Evolutionary conservation across 37 sponge, comb jelly and placozoan genomes (phyloP).

Genomic region (Diacarnus erythraeanus): DNA sequence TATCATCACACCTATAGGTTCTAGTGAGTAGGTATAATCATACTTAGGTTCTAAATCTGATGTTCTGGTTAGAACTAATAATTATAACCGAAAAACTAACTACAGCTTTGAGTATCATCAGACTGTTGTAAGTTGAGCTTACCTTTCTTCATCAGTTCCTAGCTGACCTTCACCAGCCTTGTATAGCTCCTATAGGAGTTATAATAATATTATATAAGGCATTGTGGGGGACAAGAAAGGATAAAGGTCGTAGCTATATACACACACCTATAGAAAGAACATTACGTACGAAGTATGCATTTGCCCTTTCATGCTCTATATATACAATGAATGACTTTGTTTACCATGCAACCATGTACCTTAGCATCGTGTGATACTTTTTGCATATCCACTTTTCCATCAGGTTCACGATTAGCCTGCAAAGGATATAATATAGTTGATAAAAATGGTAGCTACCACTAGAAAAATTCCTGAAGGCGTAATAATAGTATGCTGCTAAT

Average conservation of each 20-base stretch:
- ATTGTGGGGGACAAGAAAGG: too few species aligned
- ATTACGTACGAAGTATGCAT: neutral
- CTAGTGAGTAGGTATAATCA: neutral
- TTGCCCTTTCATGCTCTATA: neutral
- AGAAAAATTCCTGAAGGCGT: too few species aligned
- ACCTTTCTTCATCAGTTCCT: slow-evolving; percentile 81
- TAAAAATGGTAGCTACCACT: too few species aligned
- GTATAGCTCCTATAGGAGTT: slow-evolving; percentile 58
- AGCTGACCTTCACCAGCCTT: slow-evolving; percentile 80
- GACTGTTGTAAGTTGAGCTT: too few species aligned
- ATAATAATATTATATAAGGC: too few species aligned
- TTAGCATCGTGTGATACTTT: slow-evolving; percentile 68
- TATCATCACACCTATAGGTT: neutral
- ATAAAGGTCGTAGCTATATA: too few species aligned
- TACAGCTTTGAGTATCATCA: too few species aligned
- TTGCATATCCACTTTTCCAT: slow-evolving; percentile 45
- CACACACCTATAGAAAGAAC: neutral
- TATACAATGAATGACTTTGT: neutral
- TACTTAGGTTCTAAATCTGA: neutral
- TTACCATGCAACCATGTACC: too few species aligned
- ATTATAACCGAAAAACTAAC: too few species aligned
- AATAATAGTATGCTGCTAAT: too few species aligned
- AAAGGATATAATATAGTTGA: too few species aligned
- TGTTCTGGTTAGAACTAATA: too few species aligned
- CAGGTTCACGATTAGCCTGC: slow-evolving; percentile 64